phyloP scores from a whole-genome alignment of 2,797 vertebrate genomes.

The Vireo griseus region DNA sequence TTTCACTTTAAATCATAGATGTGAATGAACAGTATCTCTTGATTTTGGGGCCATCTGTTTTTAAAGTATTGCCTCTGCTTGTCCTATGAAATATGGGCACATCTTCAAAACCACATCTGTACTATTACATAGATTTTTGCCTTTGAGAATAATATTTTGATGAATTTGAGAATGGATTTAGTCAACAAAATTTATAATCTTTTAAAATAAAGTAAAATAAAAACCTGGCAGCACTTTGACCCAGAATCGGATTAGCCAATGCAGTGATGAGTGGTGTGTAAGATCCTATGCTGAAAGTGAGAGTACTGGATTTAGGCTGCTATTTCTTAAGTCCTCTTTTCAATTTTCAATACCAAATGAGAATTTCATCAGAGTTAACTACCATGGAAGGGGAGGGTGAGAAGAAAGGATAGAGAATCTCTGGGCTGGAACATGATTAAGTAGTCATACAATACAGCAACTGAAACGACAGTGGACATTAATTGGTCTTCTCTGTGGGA shows the following conservation, averaged over 20 bases:
- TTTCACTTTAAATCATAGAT: background rate
- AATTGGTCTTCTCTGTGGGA: conserved; percentile 41
- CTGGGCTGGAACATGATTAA: conserved; percentile 46
- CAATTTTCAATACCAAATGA: background rate
- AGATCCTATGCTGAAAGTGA: background rate
- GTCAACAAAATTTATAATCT: background rate
- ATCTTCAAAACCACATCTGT: background rate
- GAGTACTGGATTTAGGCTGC: background rate
- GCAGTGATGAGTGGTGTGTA: background rate
- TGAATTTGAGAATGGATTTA: background rate
- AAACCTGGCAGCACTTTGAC: background rate
- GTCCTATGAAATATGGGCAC: background rate
- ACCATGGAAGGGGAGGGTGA: background rate
- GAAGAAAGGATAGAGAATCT: conserved; percentile 13
- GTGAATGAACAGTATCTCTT: background rate
- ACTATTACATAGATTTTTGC: background rate
- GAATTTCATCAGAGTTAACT: conserved; percentile 15
- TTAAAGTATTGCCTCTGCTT: background rate
- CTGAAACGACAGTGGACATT: background rate
- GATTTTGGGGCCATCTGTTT: background rate
- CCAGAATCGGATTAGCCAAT: background rate
- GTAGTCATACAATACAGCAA: background rate
- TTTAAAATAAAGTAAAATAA: background rate
- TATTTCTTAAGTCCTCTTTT: background rate
- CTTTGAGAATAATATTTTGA: background rate